These are phyloP conservation scores for Eubasilissa splendida DNA, from an alignment of 2,888 invertebrate species.

Conservation along the genomic window DNA sequence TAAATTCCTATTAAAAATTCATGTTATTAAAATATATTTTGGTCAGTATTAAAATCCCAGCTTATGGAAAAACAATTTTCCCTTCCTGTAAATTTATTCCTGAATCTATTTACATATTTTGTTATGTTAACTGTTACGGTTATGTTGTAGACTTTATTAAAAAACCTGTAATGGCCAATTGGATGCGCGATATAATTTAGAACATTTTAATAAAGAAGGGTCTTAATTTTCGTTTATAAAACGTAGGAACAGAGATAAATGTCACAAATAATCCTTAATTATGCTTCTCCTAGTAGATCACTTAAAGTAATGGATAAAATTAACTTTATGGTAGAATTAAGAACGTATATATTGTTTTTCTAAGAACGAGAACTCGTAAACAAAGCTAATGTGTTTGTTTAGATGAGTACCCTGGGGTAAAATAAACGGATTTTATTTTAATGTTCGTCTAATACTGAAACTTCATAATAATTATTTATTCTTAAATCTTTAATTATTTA, in stretches of 20 bases:
- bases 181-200: conserved; percentile 12
- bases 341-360: conserved; percentile 29
- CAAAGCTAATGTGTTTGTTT: conserved; percentile 16
- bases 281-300: conserved; percentile 44
- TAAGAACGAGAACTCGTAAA: neutral
- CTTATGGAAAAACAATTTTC: conserved; percentile 21
- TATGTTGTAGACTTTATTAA: conserved; percentile 37
- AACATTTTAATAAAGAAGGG: conserved; percentile 5
- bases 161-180: conserved; percentile 25
- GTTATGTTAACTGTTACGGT: conserved; percentile 26
- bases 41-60: neutral
- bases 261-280: conserved; percentile 56
- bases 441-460: no score
- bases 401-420: neutral
- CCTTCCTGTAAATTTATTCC: conserved; percentile 33
- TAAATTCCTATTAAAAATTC: no score
- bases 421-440: no score
- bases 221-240: conserved; percentile 25
- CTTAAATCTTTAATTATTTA: no score
- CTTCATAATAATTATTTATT: no score
- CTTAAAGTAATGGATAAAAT: conserved; percentile 36
- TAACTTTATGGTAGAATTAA: conserved; percentile 32
- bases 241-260: conserved; percentile 44
- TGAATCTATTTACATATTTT: conserved; percentile 33
- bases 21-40: no score